phyloP scores from a whole-genome alignment of 2,888 invertebrate genomes.

The Cerastoderma edule region DNA sequence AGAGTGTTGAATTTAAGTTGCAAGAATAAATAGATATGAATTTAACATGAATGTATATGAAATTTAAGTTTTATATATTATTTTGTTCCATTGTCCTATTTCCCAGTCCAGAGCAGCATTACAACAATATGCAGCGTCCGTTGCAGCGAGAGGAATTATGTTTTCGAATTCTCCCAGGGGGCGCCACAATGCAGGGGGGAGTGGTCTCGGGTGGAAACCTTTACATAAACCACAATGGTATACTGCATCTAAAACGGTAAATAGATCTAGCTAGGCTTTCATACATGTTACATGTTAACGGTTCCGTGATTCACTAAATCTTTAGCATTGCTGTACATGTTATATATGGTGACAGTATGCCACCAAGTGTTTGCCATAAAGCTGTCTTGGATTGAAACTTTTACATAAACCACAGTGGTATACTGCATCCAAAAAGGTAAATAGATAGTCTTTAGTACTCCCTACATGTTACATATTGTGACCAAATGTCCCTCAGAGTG shows the following conservation, averaged over 20 bases:
- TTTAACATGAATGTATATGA: too few species aligned
- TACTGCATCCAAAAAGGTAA: conserved; percentile 42
- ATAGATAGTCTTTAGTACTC: too few species aligned
- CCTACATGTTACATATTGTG: too few species aligned
- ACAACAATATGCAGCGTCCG: conserved; percentile 76
- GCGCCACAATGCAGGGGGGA: conserved; percentile 57
- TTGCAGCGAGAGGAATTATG: conserved; percentile 79
- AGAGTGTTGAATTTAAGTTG: too few species aligned
- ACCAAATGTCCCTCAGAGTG: too few species aligned
- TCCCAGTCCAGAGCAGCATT: conserved; percentile 75
- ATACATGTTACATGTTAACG: not conserved
- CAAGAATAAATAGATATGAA: too few species aligned
- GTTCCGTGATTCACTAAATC: too few species aligned
- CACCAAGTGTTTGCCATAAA: not conserved
- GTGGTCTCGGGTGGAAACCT: conserved; percentile 80
- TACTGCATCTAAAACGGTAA: conserved; percentile 38
- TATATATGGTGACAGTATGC: too few species aligned
- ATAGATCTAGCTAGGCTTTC: not conserved
- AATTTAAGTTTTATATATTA: not conserved
- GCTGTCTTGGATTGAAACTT: conserved; percentile 79
- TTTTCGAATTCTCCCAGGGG: conserved; percentile 76
- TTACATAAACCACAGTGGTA: conserved; percentile 83
- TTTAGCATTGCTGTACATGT: too few species aligned
- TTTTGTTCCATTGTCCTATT: not conserved
- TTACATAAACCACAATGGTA: conserved; percentile 83